These are phyloP conservation scores for Aphrophora alni DNA, from an alignment of 2,888 invertebrate species.

Conservation along the genomic window DNA sequence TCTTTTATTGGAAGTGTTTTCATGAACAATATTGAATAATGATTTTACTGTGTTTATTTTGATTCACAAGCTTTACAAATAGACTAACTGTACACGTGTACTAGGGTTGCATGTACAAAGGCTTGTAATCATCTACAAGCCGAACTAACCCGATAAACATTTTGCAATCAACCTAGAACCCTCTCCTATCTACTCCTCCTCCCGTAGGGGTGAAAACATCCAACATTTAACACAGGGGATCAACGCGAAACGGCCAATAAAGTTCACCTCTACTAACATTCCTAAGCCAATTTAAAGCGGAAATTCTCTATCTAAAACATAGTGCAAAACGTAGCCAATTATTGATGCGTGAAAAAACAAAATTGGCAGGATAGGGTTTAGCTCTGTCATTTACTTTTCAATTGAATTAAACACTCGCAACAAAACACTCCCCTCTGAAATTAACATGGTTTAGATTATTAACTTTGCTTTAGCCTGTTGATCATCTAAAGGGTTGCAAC, in stretches of 20 bases:
- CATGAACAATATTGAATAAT: no score
- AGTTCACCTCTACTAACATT: background rate
- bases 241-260: constrained; percentile 9
- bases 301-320: constrained; percentile 9
- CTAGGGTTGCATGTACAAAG: background rate
- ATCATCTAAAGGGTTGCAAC: constrained; percentile 2
- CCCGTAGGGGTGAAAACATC: background rate
- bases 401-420: constrained; percentile 6
- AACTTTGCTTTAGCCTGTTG: constrained; percentile 6
- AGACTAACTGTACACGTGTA: background rate
- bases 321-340: background rate
- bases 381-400: constrained; percentile 6
- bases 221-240: background rate
- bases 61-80: background rate
- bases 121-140: constrained; percentile 2
- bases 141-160: constrained; percentile 2
- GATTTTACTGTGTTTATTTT: no score
- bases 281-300: constrained; percentile 2
- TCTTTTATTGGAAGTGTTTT: no score
- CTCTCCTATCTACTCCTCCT: background rate
- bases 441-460: constrained; percentile 7
- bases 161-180: constrained; percentile 2
- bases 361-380: background rate
- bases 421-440: constrained; percentile 9
- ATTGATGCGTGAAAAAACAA: constrained; percentile 2